Evolutionary conservation across 1,140 invertebrate genomes (phyloP).

Genomic region (Brachionus asplanchnoidis): DNA sequence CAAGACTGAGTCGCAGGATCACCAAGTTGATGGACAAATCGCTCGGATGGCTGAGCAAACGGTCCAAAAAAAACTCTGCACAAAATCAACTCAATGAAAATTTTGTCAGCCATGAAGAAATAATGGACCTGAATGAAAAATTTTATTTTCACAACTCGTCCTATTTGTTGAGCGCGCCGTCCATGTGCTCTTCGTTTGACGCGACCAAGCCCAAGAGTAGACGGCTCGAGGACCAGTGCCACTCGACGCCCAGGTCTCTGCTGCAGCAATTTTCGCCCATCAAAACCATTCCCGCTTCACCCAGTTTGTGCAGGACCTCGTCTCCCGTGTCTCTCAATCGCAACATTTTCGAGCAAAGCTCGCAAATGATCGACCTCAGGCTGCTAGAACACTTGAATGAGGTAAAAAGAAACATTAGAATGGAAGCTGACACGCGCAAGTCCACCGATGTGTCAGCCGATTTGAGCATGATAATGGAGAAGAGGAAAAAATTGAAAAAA

Average conservation of each 20-base stretch:
- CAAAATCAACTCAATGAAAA: neutral
- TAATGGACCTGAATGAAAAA: neutral
- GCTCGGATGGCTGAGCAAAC: neutral
- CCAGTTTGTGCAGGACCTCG: neutral
- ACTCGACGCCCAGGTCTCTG: neutral
- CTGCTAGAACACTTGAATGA: neutral
- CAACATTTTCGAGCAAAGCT: neutral
- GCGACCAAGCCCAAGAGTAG: neutral
- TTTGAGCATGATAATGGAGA: neutral
- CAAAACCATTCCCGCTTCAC: neutral
- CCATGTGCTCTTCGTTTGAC: conserved; percentile 15
- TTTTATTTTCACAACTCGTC: conserved; percentile 16
- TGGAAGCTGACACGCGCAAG: neutral
- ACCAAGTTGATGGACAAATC: conserved; percentile 15
- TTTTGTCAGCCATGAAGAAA: neutral
- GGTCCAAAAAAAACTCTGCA: neutral
- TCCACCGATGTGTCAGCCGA: neutral
- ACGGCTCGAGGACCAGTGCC: neutral
- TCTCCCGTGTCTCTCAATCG: neutral
- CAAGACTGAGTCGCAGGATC: neutral
- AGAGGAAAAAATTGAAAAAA: neutral
- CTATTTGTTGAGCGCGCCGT: conserved; percentile 2
- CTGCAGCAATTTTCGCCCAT: conserved; percentile 26
- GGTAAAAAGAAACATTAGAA: neutral
- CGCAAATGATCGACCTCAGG: neutral